Base-by-base conservation (phyloP, 2,797 vertebrate species). In the Tinamus major region DNA sequence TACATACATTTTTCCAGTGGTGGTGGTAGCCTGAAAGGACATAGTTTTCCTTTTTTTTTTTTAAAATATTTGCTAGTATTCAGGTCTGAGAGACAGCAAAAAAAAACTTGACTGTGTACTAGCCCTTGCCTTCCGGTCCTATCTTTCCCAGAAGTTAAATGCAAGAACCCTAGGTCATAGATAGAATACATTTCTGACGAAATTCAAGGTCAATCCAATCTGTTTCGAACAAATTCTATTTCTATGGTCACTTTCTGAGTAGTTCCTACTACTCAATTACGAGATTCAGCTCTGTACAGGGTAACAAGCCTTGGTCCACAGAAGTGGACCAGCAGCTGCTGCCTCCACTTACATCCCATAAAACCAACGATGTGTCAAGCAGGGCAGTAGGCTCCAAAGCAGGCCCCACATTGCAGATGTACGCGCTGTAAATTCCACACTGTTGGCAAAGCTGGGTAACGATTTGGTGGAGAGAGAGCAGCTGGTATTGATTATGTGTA, bases 401-500 rank as follows among this genome's bases (percentile, higher is more conserved):
- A 75, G 26, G 13, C 10, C 29, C 8, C 1, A 12, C 7, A 3
- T 39, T 71, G 53, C 70, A 29, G 39, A 37, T 6, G 2, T 39
- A 23, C 53, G 44, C 3, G 31, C 17, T 48, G 53, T 63, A 27
- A 29, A 29, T 13, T 29, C 33, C 24, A n/a, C 10, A 17, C 42
- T 44, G 9, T 1, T 12, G 3, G 12, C 0, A 0, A 35, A 56
- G 18, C 55, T 20, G 10, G 55, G 55, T 56, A 56, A 18, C 14
- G 26, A 6, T n/a, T 35, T 10, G 6, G 10, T 37, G 29, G 55
- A 81, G 44, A 67, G 55, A 61, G 29, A 76, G 35, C 11, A 56
- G 35, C 29, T 68, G 33, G 48, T 17, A 29, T 8, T 3, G 2
- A 2, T 6, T 17, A 5, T 4, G 1, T 39, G 6, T 10, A 61